These are phyloP conservation scores for Anticlea derivata DNA, from an alignment of 2,888 invertebrate species.

Conservation along the genomic window DNA sequence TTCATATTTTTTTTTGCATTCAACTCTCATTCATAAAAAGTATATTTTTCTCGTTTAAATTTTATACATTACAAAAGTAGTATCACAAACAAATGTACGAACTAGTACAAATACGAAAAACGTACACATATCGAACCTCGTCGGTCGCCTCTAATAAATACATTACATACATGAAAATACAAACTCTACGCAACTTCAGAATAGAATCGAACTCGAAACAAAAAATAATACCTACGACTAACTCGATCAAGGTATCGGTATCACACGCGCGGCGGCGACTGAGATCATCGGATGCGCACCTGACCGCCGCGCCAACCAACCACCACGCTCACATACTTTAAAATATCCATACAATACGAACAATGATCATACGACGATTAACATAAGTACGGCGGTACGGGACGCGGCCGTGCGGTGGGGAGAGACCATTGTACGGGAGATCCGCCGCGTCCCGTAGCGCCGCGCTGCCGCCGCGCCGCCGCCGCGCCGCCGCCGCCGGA, in stretches of 20 bases:
- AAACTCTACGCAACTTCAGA: constrained; percentile 78
- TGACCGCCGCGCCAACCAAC: constrained; percentile 60
- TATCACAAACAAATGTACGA: constrained; percentile 85
- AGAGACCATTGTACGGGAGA: constrained; percentile 43
- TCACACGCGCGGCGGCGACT: constrained; percentile 77
- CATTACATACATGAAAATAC: constrained; percentile 77
- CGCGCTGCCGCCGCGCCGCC: constrained; percentile 49
- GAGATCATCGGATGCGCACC: constrained; percentile 72
- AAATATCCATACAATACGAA: constrained; percentile 63
- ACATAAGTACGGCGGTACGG: constrained; percentile 65
- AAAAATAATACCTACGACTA: constrained; percentile 79
- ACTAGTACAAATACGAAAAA: constrained; percentile 81
- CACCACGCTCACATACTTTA: constrained; percentile 52
- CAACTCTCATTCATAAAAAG: constrained; percentile 74
- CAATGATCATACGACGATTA: constrained; percentile 64
- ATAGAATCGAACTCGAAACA: constrained; percentile 81
- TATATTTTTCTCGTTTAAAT: constrained; percentile 76
- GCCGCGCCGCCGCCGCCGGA: constrained; percentile 40
- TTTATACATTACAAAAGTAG: constrained; percentile 84
- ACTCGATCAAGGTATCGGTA: constrained; percentile 73
- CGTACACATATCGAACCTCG: constrained; percentile 67
- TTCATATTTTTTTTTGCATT: constrained; percentile 65
- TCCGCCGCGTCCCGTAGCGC: constrained; percentile 54
- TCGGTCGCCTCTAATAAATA: constrained; percentile 79
- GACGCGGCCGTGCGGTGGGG: constrained; percentile 61